A percentile compares a stretch with the other conserved stretches of the same genome.
Evolutionary conservation across 1,140 invertebrate genomes (phyloP).

Genomic region (Procambarus clarkii): DNA sequence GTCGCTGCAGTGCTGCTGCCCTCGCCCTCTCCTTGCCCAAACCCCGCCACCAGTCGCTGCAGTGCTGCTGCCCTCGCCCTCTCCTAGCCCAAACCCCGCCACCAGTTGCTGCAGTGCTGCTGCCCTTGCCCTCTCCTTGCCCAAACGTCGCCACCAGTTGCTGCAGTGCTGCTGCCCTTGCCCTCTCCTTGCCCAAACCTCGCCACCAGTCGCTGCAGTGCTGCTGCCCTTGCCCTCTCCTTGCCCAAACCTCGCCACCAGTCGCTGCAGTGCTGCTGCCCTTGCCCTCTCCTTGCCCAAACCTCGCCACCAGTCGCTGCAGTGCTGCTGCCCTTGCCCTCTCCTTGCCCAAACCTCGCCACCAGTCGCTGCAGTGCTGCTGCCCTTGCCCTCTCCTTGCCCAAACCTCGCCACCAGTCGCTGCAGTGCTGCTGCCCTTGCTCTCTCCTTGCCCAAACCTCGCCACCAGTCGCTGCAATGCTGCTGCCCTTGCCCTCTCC

Average conservation of each 20-base stretch:
- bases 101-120: slow-evolving; percentile 60
- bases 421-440: background rate
- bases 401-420: background rate
- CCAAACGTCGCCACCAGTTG: background rate
- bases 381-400: too few relatives aligned
- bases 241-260: background rate
- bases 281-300: background rate
- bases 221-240: too few relatives aligned
- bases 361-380: background rate
- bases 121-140: background rate
- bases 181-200: background rate
- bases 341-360: background rate
- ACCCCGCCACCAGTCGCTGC: background rate
- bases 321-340: background rate
- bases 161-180: background rate
- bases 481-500: background rate
- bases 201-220: background rate
- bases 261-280: background rate
- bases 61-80: background rate
- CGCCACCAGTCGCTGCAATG: slow-evolving; percentile 63
- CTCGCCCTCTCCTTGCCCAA: too few relatives aligned
- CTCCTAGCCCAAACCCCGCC: too few relatives aligned
- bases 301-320: background rate
- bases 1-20: background rate
- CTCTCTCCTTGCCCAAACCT: too few relatives aligned